These are phyloP conservation scores for Mesorhabditis sp. DNA, from an alignment of 2,888 invertebrate genomes.

Conservation along the genomic window DNA sequence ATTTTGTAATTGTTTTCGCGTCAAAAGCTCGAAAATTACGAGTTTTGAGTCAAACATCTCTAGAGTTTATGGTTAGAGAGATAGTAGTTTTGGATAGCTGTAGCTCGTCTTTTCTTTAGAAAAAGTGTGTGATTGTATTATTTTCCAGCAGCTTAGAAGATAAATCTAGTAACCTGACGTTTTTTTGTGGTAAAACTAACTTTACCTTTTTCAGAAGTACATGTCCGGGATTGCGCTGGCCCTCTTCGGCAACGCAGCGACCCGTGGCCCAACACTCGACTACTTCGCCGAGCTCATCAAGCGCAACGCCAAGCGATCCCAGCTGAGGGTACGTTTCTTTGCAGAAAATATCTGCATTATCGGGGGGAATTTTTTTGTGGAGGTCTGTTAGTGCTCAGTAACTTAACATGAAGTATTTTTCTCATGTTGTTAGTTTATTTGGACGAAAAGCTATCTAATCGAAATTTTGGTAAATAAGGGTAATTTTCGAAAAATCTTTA, in stretches of 20 bases:
- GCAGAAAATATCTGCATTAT: no score
- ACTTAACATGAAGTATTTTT: no score
- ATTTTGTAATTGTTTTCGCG: neutral
- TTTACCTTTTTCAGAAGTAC: constrained; percentile 63
- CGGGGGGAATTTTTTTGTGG: no score
- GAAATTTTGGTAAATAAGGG: no score
- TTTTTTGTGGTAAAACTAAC: neutral
- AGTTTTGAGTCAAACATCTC: no score
- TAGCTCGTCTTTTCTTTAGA: constrained; percentile 10
- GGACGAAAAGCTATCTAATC: no score
- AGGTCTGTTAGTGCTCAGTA: no score
- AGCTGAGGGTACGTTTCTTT: constrained; percentile 67
- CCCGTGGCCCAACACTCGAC: constrained; percentile 74
- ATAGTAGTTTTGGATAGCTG: neutral
- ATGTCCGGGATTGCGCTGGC: constrained; percentile 80
- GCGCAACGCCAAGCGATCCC: constrained; percentile 80
- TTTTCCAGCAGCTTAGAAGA: constrained; percentile 14
- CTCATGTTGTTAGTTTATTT: no score
- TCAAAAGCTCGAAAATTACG: no score
- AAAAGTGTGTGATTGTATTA: constrained; percentile 12
- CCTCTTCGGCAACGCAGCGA: constrained; percentile 76
- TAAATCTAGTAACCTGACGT: neutral
- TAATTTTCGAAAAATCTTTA: no score
- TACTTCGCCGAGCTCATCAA: constrained; percentile 77
- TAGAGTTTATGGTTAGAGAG: neutral